Base-by-base conservation (phyloP, 2,888 invertebrate genomes). In the Diaphora mendica region DNA sequence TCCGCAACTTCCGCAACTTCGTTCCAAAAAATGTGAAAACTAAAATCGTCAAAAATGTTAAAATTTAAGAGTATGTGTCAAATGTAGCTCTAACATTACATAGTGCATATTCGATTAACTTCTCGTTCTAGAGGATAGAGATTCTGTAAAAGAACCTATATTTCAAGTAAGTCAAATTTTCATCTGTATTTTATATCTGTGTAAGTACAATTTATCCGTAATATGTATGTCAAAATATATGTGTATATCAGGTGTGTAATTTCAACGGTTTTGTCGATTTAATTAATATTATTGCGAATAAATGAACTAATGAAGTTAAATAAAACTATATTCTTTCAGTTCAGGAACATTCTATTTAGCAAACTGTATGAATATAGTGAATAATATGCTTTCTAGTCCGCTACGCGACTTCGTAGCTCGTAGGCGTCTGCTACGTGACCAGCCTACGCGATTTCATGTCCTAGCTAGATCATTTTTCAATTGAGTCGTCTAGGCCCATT, bases 361-460 rank as follows among this genome's bases (percentile, higher is more conserved):
- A 44, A 59, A 67, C 11, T 35, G 59, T 59, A 42, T 66, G 65
- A 15, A 15, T 15, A 44, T 69, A n/a, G 20, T 55, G 17, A 76
- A 67, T 79, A 76, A 67, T 79, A 71, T 33, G 67, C 33, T 69
- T 13, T 75, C 72, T 59, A 71, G 73, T 72, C 30, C 72, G 82
- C 87, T 88, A 86, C 87, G 82, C 77, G 75, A 73, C 72, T 84
- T 69, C 82, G 86, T 86, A 88, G 86, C 80, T 77, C 85, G 89
- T 89, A 88, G 90, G 74, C 75, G 76, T 71, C 71, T 73, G 87
- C 91, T 91, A 92, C 91, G 91, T 90, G 91, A 86, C 77, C 74
- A 69, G 90, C 87, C 91, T 91, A 91, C 91, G 87, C 71, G 85
- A 82, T 82, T 83, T 83, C 83, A 77, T 71, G 69, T 77, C 79